Conservation (phyloP, 2,888 invertebrate genomes). For the Cheilosia vulpina region DNA sequence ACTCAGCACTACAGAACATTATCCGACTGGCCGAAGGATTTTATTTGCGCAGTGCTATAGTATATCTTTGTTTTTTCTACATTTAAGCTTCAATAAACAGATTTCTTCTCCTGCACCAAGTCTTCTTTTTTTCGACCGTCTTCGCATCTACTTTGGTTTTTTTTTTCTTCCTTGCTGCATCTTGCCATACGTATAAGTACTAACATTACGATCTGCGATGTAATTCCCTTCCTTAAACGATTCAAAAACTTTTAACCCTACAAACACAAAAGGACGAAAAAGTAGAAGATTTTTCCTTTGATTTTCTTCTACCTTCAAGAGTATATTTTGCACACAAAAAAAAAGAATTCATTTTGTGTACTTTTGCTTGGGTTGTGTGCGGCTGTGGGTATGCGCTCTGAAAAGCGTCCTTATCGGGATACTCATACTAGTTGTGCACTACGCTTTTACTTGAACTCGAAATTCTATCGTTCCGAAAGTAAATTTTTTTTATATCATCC, state of each 20-base stretch:
- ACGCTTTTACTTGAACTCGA: slow-evolving; percentile 59
- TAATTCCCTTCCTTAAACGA: slow-evolving; percentile 60
- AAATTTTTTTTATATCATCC: slow-evolving; percentile 31
- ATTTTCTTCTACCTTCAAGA: slow-evolving; percentile 34
- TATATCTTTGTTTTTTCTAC: slow-evolving; percentile 12
- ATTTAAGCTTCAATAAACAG: slow-evolving; percentile 49
- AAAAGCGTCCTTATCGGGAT: slow-evolving; percentile 57
- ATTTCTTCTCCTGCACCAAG: slow-evolving; percentile 13
- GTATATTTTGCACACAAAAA: slow-evolving; percentile 9
- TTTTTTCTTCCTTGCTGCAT: slow-evolving; percentile 10
- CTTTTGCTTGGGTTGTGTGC: slow-evolving; percentile 15
- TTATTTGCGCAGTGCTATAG: slow-evolving; percentile 33
- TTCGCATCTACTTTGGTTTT: slow-evolving; percentile 19
- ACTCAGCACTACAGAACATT: slow-evolving; percentile 33
- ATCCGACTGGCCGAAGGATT: slow-evolving; percentile 52
- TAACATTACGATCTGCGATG: slow-evolving; percentile 60
- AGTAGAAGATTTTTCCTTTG: slow-evolving; percentile 20
- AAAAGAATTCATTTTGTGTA: slow-evolving; percentile 25
- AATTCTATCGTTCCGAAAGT: slow-evolving; percentile 52
- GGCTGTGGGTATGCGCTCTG: slow-evolving; percentile 28
- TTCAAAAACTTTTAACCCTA: slow-evolving; percentile 55
- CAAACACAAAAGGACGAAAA: background rate
- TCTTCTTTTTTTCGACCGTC: background rate
- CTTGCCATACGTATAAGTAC: slow-evolving; percentile 25
- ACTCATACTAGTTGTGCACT: slow-evolving; percentile 27